These are phyloP conservation scores for Chaitophorus viminalis DNA, from an alignment of 2,888 invertebrate species.

Conservation along the genomic window DNA sequence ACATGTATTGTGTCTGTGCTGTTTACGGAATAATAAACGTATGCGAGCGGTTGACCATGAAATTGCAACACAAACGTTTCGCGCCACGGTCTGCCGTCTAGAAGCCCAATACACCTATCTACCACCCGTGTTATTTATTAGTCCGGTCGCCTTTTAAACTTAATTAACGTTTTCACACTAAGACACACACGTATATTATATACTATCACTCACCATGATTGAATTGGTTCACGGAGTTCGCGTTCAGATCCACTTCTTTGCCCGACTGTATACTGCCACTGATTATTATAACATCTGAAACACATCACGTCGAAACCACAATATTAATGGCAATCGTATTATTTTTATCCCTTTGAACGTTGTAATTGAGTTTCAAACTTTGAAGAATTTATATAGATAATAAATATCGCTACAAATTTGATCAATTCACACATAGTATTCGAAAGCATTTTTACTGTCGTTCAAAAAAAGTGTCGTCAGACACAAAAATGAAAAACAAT, in stretches of 20 bases:
- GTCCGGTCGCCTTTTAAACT: slow-evolving; percentile 33
- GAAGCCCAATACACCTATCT: too few relatives aligned
- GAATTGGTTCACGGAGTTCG: slow-evolving; percentile 53
- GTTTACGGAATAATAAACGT: background rate
- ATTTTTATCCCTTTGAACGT: too few relatives aligned
- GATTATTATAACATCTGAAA: slow-evolving; percentile 24
- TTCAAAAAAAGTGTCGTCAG: too few relatives aligned
- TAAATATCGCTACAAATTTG: too few relatives aligned
- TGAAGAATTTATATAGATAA: too few relatives aligned
- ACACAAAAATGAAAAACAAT: too few relatives aligned
- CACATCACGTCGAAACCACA: background rate
- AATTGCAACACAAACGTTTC: slow-evolving; percentile 45
- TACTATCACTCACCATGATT: slow-evolving; percentile 46
- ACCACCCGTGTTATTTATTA: slow-evolving; percentile 29
- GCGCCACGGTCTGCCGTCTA: too few relatives aligned
- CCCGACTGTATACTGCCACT: slow-evolving; percentile 1
- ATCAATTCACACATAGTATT: too few relatives aligned
- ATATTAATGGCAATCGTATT: too few relatives aligned
- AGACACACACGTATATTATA: background rate
- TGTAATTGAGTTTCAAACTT: too few relatives aligned
- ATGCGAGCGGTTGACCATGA: slow-evolving; percentile 48
- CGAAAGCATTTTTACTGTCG: too few relatives aligned
- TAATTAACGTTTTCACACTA: slow-evolving; percentile 35
- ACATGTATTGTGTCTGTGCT: too few relatives aligned
- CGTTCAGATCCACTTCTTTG: slow-evolving; percentile 47